Evolutionary conservation across 64 coral and sea anemone species (phyloP).

Genomic region (Pocillopora damicornis): DNA sequence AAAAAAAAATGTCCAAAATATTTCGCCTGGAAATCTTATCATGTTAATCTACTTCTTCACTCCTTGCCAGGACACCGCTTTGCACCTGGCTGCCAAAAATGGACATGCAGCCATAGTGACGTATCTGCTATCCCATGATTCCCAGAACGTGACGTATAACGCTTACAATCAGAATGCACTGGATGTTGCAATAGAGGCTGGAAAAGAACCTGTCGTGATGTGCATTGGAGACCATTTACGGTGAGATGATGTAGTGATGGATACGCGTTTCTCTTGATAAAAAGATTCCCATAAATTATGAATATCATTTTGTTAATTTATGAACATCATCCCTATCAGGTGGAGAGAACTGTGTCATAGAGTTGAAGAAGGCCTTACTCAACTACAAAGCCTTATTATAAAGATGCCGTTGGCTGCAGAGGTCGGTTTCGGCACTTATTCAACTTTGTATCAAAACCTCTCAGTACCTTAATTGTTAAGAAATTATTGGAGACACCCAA

Average conservation of each 20-base stretch:
- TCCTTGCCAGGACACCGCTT: slow-evolving; percentile 58
- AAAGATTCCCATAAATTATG: too few relatives aligned
- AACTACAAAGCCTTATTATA: slow-evolving; percentile 69
- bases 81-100: slow-evolving; percentile 84
- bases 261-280: background rate
- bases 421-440: slow-evolving; percentile 3
- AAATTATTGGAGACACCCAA: too few relatives aligned
- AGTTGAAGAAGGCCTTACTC: slow-evolving; percentile 77
- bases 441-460: background rate
- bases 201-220: slow-evolving; percentile 61
- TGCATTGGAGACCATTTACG: slow-evolving; percentile 58
- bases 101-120: slow-evolving; percentile 62
- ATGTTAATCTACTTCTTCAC: background rate
- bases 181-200: slow-evolving; percentile 80
- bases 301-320: too few relatives aligned
- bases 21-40: background rate
- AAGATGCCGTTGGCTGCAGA: slow-evolving; percentile 84
- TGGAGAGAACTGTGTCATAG: slow-evolving; percentile 85
- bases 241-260: background rate
- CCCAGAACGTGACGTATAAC: slow-evolving; percentile 76
- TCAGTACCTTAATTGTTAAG: background rate
- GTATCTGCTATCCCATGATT: slow-evolving; percentile 63
- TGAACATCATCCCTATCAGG: background rate
- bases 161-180: slow-evolving; percentile 86
- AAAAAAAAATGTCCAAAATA: background rate